Evolutionary conservation across 2,888 invertebrate species (phyloP), one percentile per base, ranked within the genome.

Genomic region (Trypoxylon attenuatum): DNA sequence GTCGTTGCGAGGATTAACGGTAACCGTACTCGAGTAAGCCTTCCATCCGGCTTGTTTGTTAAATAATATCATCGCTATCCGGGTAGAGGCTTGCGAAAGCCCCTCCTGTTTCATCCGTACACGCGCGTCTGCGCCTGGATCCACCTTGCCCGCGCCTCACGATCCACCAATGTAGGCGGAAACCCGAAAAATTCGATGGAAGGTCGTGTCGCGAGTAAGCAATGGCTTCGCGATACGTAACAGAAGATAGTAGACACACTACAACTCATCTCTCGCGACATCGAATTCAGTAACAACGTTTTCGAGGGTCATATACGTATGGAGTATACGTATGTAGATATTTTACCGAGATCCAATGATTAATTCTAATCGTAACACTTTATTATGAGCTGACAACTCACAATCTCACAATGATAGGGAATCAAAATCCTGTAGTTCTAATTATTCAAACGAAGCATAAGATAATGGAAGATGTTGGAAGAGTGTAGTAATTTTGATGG

Each of bases 21-120:
- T 85, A 86, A 86, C 78, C 76, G 47, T 82, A 86, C 72, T 71
- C 81, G 65, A 63, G 58, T 85, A 84, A 86, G 78, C 77, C 77
- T 63, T 57, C 76, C 85, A 85, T 86, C 85, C 85, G 85, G 85
- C 84, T 86, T 85, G 84, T 86, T 86, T 83, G 83, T 81, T 84
- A 83, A 86, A 85, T 85, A 86, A 85, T 85, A 84, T 84, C 80
- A 83, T 82, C 79, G 81, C 69, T 57, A 69, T 43, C 63, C 61
- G 55, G 57, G 46, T 52, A 60, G 39, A 46, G 62, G 46, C 56
- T 64, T 62, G 66, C 60, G 61, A 66, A 66, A 68, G 71, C 63
- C 45, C 68, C 60, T 71, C 68, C 29, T 41, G 69, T 60, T 57
- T 43, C 38, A 29, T 46, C 39, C 19, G 39, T 25, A 22, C 41